Base-by-base conservation (phyloP, 2,113 vertebrate species). In the Cathartes aura region DNA sequence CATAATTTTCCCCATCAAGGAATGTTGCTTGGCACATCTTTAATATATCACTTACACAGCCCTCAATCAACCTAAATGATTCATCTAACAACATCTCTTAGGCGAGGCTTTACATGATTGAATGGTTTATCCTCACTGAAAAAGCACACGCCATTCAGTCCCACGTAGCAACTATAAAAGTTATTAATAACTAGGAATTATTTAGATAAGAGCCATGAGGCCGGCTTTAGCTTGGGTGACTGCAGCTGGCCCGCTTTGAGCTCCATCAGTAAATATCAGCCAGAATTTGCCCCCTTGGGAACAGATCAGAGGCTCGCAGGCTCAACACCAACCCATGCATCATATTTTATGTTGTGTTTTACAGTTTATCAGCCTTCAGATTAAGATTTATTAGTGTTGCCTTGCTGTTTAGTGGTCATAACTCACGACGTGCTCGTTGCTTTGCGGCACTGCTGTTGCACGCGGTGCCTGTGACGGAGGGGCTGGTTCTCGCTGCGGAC, bases 151-250 rank as follows among this genome's bases (percentile, higher is more conserved):
- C 55, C 62, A 83, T 70, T 86, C 93, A 93, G 91, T 74, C 94
- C 92, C 93, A 86, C 10, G 19, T 74, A 95, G 26, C 59, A 74
- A 73, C 94, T 73, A 83, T 95, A 94, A 96, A 97, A 97, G 94
- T 94, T 97, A 96, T 97, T 96, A 97, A 97, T 92, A 96, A 92
- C 93, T 53, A 90, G 72, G 79, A 95, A 95, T 93, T 94, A 87
- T 84, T 87, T 3, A 92, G 92, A 87, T 90, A 95, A 89, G 82
- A 95, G 63, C 82, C 82, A 74, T 92, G 82, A 93, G 67, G 29
- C 55, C 0, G 0, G 4, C 90, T 86, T 64, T 58, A 95, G 92
- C 67, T 62, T 38, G 92, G 85, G 86, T 83, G 92, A 90, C 60
- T 75, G 88, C 92, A 94, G 90, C 92, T 93, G 92, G 86, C 75